Evolutionary conservation across 2,888 invertebrate genomes (phyloP).

Genomic region (Gortyna flavago): DNA sequence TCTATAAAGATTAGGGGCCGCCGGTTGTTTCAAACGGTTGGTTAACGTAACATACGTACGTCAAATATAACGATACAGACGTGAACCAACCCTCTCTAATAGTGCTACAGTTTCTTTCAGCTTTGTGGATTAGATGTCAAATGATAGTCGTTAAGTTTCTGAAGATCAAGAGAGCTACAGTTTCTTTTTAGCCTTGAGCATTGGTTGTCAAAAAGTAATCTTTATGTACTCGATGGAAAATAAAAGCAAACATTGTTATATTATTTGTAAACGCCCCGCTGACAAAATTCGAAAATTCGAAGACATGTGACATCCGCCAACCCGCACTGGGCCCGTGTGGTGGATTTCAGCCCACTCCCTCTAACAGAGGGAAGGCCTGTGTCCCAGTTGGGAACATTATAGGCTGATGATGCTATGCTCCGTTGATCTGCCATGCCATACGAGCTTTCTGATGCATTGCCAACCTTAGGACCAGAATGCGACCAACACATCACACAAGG

Average conservation of each 20-base stretch:
- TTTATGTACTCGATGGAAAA: background rate
- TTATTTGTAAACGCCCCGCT: background rate
- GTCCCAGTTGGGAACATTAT: too few relatives aligned
- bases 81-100: too few relatives aligned
- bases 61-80: background rate
- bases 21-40: background rate
- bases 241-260: background rate
- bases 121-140: background rate
- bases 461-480: too few relatives aligned
- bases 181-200: background rate
- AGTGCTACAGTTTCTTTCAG: background rate
- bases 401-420: too few relatives aligned
- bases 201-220: background rate
- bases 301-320: too few relatives aligned
- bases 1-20: background rate
- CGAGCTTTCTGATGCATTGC: background rate
- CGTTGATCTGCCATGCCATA: background rate
- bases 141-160: background rate
- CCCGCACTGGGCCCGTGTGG: too few relatives aligned
- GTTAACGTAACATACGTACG: background rate
- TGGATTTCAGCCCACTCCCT: too few relatives aligned
- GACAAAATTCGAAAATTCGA: too few relatives aligned
- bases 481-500: too few relatives aligned
- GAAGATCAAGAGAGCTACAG: background rate
- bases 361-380: too few relatives aligned